Conservation (phyloP, 2,113 vertebrate genomes). For the Elaphurus davidianus region DNA sequence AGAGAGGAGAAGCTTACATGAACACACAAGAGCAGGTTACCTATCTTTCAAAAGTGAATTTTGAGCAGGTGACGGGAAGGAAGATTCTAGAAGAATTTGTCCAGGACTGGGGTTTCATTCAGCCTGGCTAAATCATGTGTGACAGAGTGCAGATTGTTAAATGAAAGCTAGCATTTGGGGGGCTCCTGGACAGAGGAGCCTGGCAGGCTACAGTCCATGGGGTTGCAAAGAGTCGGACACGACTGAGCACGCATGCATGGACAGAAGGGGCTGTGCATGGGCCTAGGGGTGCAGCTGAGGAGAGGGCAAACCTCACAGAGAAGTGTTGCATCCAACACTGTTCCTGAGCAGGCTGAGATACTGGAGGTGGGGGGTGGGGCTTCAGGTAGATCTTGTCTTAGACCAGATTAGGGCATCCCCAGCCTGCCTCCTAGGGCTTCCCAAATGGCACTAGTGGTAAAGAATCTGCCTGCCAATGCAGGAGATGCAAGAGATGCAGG, state of each 20-base stretch:
- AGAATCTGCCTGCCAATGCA: not conserved
- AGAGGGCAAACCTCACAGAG: not conserved
- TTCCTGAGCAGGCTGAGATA: not conserved
- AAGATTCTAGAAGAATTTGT: not conserved
- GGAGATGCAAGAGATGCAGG: not conserved
- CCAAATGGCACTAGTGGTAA: not conserved
- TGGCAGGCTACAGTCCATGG: not conserved
- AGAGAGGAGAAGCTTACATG: not conserved
- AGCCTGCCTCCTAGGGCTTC: not conserved
- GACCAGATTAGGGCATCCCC: not conserved
- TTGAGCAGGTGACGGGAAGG: not conserved
- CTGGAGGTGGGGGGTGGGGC: not conserved
- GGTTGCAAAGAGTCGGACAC: not conserved
- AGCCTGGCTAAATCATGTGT: not conserved
- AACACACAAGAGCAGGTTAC: not conserved
- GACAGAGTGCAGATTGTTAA: not conserved
- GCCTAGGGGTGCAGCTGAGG: not conserved
- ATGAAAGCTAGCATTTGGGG: not conserved
- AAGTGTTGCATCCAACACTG: not conserved
- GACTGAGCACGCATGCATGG: fast-evolving
- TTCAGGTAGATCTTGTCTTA: not conserved
- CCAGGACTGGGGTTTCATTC: not conserved
- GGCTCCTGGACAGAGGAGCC: not conserved
- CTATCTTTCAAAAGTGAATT: not conserved
- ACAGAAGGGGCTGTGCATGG: not conserved